A percentile compares a stretch with the other conserved stretches of the same genome.
phyloP scores from a whole-genome alignment of 2,113 vertebrate species.

The Pseudopodoces humilis region DNA sequence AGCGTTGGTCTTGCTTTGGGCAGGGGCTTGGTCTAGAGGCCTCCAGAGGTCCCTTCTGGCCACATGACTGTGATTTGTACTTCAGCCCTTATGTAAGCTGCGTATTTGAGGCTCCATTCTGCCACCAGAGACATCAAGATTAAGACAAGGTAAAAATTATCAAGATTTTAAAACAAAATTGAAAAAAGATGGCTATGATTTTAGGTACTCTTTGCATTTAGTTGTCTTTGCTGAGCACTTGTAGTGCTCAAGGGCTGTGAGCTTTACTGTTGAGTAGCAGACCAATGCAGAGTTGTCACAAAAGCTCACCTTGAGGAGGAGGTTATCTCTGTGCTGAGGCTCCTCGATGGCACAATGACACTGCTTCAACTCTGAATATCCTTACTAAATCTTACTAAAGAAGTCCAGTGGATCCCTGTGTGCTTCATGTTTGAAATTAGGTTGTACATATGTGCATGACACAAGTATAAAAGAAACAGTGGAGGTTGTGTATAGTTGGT shows the following conservation, averaged over 20 bases:
- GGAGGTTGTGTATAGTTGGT: neutral
- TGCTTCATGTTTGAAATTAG: neutral
- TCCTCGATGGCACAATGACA: neutral
- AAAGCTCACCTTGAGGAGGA: neutral
- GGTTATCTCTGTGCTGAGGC: neutral
- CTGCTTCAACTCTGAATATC: neutral
- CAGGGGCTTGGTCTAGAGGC: neutral
- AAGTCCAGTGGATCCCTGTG: neutral
- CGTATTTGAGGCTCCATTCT: neutral
- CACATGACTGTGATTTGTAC: neutral
- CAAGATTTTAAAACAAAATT: neutral
- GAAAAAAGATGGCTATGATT: neutral
- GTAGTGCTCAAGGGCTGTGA: neutral
- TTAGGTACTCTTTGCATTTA: neutral
- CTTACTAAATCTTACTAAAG: neutral
- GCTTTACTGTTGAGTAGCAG: neutral
- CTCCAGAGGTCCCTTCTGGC: neutral
- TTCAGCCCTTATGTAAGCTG: neutral
- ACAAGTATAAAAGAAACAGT: neutral
- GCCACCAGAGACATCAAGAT: neutral
- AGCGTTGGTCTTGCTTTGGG: neutral
- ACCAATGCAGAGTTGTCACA: neutral
- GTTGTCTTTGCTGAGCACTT: neutral
- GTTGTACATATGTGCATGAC: neutral
- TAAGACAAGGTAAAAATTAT: neutral